phyloP scores from a whole-genome alignment of 2,113 vertebrate species.

The Paradisaea rubra region DNA sequence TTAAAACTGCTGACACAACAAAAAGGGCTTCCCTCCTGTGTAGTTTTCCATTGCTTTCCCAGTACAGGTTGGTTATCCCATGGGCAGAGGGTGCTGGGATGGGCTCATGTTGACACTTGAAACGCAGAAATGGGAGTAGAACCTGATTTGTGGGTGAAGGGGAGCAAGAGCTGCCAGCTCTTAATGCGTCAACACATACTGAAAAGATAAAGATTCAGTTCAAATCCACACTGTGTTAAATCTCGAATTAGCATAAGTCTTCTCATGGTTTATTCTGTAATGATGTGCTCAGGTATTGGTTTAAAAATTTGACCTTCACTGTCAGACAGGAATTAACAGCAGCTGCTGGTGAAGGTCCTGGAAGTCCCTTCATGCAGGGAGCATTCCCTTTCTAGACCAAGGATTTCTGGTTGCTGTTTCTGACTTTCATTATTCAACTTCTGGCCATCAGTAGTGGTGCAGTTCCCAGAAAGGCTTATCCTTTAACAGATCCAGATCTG shows the following conservation, averaged over 20 bases:
- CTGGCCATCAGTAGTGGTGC: background rate
- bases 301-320: background rate
- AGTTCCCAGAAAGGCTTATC: background rate
- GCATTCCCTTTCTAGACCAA: background rate
- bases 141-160: background rate
- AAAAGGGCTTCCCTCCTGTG: background rate
- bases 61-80: background rate
- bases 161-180: background rate
- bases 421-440: background rate
- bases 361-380: background rate
- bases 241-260: background rate
- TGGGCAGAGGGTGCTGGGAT: background rate
- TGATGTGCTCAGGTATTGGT: background rate
- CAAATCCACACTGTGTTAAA: background rate
- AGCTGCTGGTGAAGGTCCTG: background rate
- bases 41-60: background rate
- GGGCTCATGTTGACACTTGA: fast-evolving
- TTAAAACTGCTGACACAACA: background rate
- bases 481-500: background rate
- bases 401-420: background rate
- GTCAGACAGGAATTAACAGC: background rate
- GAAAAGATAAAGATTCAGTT: background rate
- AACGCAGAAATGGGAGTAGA: background rate
- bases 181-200: background rate
- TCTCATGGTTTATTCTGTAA: background rate